phyloP scores from a whole-genome alignment of 1,140 invertebrate genomes.

The Calosoma granatense region DNA sequence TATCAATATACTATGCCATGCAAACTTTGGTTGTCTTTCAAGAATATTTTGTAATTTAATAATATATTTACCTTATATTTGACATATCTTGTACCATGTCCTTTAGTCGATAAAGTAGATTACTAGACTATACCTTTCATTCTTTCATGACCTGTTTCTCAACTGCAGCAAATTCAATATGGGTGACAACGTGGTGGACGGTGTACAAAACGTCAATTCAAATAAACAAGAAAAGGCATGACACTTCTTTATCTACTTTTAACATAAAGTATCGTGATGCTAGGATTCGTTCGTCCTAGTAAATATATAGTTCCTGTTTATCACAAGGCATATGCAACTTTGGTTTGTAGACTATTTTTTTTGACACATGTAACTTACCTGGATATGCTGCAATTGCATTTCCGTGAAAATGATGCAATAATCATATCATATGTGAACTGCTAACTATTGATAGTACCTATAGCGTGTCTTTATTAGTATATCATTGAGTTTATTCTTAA shows the following conservation, averaged over 20 bases:
- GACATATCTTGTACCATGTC: no score
- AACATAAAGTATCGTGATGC: constrained; percentile 35
- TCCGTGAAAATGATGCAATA: no score
- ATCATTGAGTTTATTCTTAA: constrained; percentile 7
- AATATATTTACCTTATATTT: no score
- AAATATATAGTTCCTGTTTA: constrained; percentile 38
- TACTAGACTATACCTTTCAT: no score
- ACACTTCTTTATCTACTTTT: constrained; percentile 37
- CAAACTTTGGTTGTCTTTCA: no score
- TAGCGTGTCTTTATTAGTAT: background rate
- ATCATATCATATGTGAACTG: no score
- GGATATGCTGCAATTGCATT: no score
- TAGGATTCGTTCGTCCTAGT: constrained; percentile 42
- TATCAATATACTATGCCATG: no score
- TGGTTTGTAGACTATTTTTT: constrained; percentile 42
- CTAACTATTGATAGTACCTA: constrained; percentile 26
- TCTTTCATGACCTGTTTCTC: no score
- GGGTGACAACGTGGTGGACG: constrained; percentile 40
- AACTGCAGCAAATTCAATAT: no score
- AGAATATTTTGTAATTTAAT: no score
- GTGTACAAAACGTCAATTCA: constrained; percentile 45
- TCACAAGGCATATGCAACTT: constrained; percentile 41
- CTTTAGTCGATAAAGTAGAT: no score
- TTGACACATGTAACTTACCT: constrained; percentile 31
- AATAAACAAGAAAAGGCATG: constrained; percentile 53